phyloP scores from a whole-genome alignment of 2,113 vertebrate genomes.

The Potamarius usumacintae region DNA sequence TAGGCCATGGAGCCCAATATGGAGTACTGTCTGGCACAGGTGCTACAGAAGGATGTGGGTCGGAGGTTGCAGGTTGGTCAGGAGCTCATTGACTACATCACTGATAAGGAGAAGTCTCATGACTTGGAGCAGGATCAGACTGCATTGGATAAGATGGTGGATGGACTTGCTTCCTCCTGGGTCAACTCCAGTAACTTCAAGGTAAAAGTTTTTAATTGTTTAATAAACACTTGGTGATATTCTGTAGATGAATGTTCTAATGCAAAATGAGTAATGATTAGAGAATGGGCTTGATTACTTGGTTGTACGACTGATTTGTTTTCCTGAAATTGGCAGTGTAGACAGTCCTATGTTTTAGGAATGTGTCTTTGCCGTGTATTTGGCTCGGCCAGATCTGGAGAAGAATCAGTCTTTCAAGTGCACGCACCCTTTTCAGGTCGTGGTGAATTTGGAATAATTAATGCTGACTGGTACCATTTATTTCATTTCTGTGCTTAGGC shows the following conservation, averaged over 20 bases:
- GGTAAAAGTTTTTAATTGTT: constrained; percentile 71
- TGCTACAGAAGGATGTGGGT: constrained; percentile 95
- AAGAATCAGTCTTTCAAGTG: background rate
- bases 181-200: constrained; percentile 99
- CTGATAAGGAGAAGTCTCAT: constrained; percentile 88
- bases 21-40: constrained; percentile 90
- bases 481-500: background rate
- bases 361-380: constrained; percentile 8
- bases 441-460: constrained; percentile 22
- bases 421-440: constrained; percentile 27
- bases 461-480: constrained; percentile 6
- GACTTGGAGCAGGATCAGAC: constrained; percentile 97
- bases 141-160: constrained; percentile 94
- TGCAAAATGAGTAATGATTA: background rate
- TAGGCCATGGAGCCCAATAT: constrained; percentile 86
- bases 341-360: constrained; percentile 21
- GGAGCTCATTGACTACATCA: constrained; percentile 91
- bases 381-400: background rate
- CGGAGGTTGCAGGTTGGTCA: constrained; percentile 93
- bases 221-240: too few species aligned
- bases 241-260: background rate
- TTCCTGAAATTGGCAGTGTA: constrained; percentile 22
- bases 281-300: background rate
- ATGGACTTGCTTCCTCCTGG: constrained; percentile 93
- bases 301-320: background rate